Conservation (phyloP, 1,140 invertebrate genomes). For the Proales similis region DNA sequence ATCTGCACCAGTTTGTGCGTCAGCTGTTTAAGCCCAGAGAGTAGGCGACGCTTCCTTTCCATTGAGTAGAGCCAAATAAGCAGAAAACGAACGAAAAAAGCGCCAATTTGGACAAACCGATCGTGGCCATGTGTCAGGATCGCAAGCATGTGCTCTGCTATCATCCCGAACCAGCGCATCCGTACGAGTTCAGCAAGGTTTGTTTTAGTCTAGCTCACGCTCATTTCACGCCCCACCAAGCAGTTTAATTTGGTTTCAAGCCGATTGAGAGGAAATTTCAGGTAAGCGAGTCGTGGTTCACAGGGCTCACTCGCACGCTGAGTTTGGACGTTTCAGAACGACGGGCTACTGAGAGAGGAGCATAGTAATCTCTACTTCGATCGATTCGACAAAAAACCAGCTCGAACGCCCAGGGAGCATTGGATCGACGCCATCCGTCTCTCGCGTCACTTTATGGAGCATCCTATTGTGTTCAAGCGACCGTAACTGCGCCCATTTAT, state of each 20-base stretch:
- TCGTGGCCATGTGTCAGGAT: slow-evolving; percentile 25
- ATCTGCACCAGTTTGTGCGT: too few relatives aligned
- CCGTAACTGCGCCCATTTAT: slow-evolving; percentile 3
- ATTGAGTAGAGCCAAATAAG: too few relatives aligned
- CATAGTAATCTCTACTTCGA: slow-evolving; percentile 31
- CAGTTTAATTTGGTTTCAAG: slow-evolving; percentile 7
- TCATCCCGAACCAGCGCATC: slow-evolving; percentile 33
- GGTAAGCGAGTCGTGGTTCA: too few relatives aligned
- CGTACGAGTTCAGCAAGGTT: slow-evolving; percentile 35
- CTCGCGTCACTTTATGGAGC: slow-evolving; percentile 15
- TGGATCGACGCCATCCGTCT: slow-evolving; percentile 27
- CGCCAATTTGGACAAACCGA: not conserved
- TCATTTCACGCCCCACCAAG: not conserved
- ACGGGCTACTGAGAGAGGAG: slow-evolving; percentile 16
- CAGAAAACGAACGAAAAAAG: too few relatives aligned
- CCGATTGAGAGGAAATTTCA: slow-evolving; percentile 31
- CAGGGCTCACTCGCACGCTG: too few relatives aligned
- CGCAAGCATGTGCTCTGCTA: slow-evolving; percentile 32
- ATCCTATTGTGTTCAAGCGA: slow-evolving; percentile 32
- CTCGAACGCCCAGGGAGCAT: not conserved
- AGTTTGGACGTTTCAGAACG: too few relatives aligned
- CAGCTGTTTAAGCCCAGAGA: too few relatives aligned
- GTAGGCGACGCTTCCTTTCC: too few relatives aligned
- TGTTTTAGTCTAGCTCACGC: not conserved
- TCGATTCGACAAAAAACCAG: slow-evolving; percentile 31